Evolutionary conservation across 2,797 vertebrate species (phyloP).

Genomic region (Moxostoma hubbsi): DNA sequence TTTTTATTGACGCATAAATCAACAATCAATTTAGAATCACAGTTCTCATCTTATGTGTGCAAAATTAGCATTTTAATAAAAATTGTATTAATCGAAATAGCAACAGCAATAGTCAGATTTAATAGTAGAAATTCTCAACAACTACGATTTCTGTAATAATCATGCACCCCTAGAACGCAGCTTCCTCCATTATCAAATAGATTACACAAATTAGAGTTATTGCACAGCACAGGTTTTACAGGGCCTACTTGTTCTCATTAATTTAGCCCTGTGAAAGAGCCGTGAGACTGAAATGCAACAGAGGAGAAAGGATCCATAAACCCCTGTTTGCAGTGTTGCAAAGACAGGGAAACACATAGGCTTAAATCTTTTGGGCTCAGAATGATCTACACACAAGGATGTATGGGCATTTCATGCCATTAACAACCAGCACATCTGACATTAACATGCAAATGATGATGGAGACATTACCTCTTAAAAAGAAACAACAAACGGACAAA

Average conservation of each 20-base stretch:
- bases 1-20: too few species aligned
- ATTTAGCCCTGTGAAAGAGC: background rate
- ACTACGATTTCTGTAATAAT: too few species aligned
- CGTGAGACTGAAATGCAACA: background rate
- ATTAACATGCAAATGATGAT: conserved; percentile 77
- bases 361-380: background rate
- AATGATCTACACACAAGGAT: background rate
- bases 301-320: background rate
- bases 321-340: background rate
- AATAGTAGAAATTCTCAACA: too few species aligned
- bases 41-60: too few species aligned
- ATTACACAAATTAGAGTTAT: background rate
- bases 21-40: too few species aligned
- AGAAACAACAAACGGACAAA: conserved; percentile 58
- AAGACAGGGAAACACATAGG: conserved; percentile 2
- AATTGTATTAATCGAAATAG: too few species aligned
- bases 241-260: background rate
- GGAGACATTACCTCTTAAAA: conserved; percentile 60
- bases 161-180: too few species aligned
- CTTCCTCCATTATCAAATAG: background rate
- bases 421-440: conserved; percentile 33
- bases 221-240: background rate
- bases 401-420: conserved; percentile 7
- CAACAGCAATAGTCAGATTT: too few species aligned
- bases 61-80: too few species aligned